Evolutionary conservation across 2,888 invertebrate genomes (phyloP).

Genomic region (Coremacera marginata): DNA sequence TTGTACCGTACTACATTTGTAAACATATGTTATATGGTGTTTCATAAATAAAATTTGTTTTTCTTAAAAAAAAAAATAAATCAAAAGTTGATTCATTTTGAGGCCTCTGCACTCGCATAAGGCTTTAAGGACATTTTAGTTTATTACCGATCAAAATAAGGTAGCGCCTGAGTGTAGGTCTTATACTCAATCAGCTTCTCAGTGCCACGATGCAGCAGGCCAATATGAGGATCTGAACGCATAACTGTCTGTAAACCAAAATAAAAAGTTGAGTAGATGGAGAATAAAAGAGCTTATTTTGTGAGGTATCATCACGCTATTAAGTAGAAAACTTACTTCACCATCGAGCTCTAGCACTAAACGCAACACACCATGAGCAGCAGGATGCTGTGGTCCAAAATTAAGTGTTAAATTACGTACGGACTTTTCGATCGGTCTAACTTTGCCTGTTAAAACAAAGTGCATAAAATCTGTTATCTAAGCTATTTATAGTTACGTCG

Average conservation of each 20-base stretch:
- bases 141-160: constrained; percentile 86
- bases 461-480: background rate
- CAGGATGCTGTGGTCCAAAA: constrained; percentile 95
- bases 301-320: too few relatives aligned
- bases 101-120: too few relatives aligned
- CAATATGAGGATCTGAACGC: constrained; percentile 96
- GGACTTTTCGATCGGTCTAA: constrained; percentile 78
- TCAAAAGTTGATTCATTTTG: too few relatives aligned
- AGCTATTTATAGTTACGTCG: constrained; percentile 45
- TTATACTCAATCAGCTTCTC: constrained; percentile 99
- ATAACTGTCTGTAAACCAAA: too few relatives aligned
- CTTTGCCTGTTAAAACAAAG: constrained; percentile 68
- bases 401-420: constrained; percentile 89
- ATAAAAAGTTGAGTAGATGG: too few relatives aligned
- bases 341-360: constrained; percentile 88
- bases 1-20: too few relatives aligned
- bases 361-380: constrained; percentile 92
- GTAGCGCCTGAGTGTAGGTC: constrained; percentile 96
- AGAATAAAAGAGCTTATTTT: too few relatives aligned
- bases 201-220: constrained; percentile 95
- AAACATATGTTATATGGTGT: too few relatives aligned
- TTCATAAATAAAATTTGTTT: too few relatives aligned
- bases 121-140: too few relatives aligned
- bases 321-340: constrained; percentile 69
- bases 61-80: too few relatives aligned